phyloP scores from a whole-genome alignment of 1,140 invertebrate species.

The Delia radicum region DNA sequence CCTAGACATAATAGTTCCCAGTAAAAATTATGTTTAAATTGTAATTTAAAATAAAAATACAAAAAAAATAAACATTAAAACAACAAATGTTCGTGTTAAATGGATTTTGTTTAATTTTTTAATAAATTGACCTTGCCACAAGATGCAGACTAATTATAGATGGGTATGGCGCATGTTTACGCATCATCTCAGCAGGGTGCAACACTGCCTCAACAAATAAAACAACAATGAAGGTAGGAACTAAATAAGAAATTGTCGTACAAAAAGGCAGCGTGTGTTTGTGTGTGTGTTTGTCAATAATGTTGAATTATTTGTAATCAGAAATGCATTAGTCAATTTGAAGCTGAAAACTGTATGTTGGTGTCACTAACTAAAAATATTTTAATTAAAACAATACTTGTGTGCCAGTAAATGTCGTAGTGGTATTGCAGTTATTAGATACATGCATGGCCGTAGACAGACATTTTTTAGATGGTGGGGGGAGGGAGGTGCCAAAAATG shows the following conservation, averaged over 20 bases:
- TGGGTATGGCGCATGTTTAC: neutral
- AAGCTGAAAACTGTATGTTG: neutral
- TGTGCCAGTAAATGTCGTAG: too few species aligned
- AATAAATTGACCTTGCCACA: constrained; percentile 11
- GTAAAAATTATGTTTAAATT: neutral
- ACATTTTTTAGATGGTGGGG: too few species aligned
- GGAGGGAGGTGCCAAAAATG: too few species aligned
- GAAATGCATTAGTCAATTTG: neutral
- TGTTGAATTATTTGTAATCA: neutral
- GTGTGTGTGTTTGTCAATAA: neutral
- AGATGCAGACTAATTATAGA: constrained; percentile 11
- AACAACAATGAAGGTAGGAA: neutral
- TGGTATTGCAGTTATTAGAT: too few species aligned
- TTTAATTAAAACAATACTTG: too few species aligned
- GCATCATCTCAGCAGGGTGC: constrained; percentile 10
- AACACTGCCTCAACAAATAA: neutral
- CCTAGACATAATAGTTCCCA: neutral
- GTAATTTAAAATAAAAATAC: too few species aligned
- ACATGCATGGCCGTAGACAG: too few species aligned
- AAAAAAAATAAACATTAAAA: neutral
- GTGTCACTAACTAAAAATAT: too few species aligned
- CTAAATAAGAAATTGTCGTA: neutral
- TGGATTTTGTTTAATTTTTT: neutral
- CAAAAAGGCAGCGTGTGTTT: neutral
- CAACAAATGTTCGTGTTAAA: neutral